A percentile compares a stretch with the other conserved stretches of the same genome.
Evolutionary conservation across 2,888 invertebrate genomes (phyloP).

Genomic region (Xylota segnis): DNA sequence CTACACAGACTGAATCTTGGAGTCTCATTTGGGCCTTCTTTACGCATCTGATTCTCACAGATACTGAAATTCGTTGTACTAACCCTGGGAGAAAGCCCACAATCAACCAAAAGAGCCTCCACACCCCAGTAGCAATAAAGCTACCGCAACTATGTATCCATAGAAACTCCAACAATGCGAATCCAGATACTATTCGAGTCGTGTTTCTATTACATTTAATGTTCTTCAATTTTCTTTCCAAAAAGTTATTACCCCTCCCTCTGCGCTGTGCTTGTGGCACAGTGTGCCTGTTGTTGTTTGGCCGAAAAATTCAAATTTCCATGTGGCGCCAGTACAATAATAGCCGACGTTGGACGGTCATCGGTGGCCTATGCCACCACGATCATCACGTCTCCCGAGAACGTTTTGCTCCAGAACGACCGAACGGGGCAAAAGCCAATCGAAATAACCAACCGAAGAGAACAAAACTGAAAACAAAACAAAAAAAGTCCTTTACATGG

Average conservation of each 20-base stretch:
- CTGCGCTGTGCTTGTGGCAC: neutral
- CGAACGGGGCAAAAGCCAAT: conserved; percentile 72
- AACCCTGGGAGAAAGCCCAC: neutral
- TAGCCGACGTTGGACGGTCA: conserved; percentile 54
- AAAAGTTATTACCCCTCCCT: conserved; percentile 60
- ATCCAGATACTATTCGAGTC: conserved; percentile 36
- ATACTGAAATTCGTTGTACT: too few relatives aligned
- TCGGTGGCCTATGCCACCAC: conserved; percentile 74
- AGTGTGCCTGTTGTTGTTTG: conserved; percentile 20
- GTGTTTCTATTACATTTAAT: conserved; percentile 72
- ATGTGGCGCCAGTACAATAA: conserved; percentile 69
- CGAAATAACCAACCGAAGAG: conserved; percentile 59
- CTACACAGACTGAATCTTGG: too few relatives aligned
- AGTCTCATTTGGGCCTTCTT: too few relatives aligned
- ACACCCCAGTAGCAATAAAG: conserved; percentile 7
- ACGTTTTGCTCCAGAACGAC: conserved; percentile 76
- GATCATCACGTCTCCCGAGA: conserved; percentile 69
- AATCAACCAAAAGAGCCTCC: neutral
- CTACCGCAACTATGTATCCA: conserved; percentile 20
- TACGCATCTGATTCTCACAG: too few relatives aligned
- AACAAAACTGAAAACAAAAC: conserved; percentile 67
- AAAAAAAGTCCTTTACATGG: conserved; percentile 72
- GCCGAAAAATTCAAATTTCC: conserved; percentile 72
- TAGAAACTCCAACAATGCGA: neutral
- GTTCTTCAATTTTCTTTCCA: conserved; percentile 52